Evolutionary conservation across 2,888 invertebrate species (phyloP).

Genomic region (Cordilura impudica): DNA sequence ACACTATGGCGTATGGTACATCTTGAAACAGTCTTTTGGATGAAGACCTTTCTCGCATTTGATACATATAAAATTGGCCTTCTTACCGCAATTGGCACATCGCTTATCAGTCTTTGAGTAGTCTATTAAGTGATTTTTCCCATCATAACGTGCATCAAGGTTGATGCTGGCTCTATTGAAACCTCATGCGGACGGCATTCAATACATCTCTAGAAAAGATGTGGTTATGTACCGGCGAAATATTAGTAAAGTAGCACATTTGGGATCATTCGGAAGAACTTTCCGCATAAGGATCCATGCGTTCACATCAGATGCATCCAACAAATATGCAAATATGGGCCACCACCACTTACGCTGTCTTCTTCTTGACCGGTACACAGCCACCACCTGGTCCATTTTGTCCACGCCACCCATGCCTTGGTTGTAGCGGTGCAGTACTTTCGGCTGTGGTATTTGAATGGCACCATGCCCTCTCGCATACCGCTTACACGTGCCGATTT

Average conservation of each 20-base stretch:
- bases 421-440: too few relatives aligned
- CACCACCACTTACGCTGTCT: conserved; percentile 30
- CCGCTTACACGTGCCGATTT: too few relatives aligned
- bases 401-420: too few relatives aligned
- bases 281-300: background rate
- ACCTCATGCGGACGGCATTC: conserved; percentile 5
- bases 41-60: conserved; percentile 10
- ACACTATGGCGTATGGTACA: conserved; percentile 10
- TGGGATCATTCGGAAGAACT: too few relatives aligned
- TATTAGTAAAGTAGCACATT: background rate
- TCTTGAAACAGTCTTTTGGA: conserved; percentile 5
- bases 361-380: too few relatives aligned
- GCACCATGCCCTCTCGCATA: too few relatives aligned
- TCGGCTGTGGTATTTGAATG: too few relatives aligned
- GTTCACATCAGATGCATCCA: conserved; percentile 7
- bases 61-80: too few relatives aligned
- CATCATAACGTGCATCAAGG: conserved; percentile 14
- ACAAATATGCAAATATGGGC: conserved; percentile 26
- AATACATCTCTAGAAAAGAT: background rate
- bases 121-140: conserved; percentile 13
- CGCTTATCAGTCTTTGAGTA: conserved; percentile 13
- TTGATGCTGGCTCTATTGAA: background rate
- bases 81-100: conserved; percentile 13
- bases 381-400: too few relatives aligned
- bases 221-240: background rate